These are phyloP conservation scores for Loris lydekkerianus DNA, from an alignment of 2,797 vertebrate species.

Conservation along the genomic window DNA sequence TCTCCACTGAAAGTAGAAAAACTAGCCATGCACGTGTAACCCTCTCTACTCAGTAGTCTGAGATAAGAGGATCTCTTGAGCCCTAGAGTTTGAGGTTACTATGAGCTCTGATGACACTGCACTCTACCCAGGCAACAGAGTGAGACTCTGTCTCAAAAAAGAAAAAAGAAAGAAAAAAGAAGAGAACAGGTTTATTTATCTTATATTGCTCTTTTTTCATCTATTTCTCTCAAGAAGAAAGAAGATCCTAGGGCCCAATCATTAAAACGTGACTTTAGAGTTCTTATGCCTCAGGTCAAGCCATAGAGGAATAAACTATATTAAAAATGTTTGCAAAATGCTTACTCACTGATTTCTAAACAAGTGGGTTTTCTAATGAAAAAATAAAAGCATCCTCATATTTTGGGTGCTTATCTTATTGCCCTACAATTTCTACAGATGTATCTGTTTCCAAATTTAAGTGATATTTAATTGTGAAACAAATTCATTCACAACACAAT, in stretches of 20 bases:
- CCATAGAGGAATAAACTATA: neutral
- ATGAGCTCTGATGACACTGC: too few relatives aligned
- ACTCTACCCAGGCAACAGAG: too few relatives aligned
- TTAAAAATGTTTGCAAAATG: constrained; percentile 23
- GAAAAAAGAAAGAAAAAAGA: too few relatives aligned
- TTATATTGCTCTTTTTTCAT: constrained; percentile 55
- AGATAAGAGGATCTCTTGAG: too few relatives aligned
- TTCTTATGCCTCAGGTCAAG: neutral
- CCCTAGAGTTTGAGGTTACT: too few relatives aligned
- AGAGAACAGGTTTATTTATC: constrained; percentile 26
- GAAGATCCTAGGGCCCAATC: neutral
- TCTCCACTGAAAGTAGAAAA: too few relatives aligned
- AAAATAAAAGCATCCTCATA: neutral
- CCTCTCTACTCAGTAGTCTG: too few relatives aligned
- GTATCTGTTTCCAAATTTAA: constrained; percentile 42
- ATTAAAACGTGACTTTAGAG: constrained; percentile 28
- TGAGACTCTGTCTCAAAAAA: too few relatives aligned
- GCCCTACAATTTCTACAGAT: neutral
- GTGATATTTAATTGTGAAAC: constrained; percentile 49
- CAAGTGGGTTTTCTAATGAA: constrained; percentile 7
- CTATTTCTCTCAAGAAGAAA: neutral
- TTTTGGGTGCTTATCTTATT: neutral
- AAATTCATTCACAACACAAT: constrained; percentile 18
- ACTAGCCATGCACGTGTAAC: too few relatives aligned
- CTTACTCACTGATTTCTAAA: constrained; percentile 19